Evolutionary conservation across 2,797 vertebrate genomes (phyloP).

Genomic region (Rhynchonycteris naso): DNA sequence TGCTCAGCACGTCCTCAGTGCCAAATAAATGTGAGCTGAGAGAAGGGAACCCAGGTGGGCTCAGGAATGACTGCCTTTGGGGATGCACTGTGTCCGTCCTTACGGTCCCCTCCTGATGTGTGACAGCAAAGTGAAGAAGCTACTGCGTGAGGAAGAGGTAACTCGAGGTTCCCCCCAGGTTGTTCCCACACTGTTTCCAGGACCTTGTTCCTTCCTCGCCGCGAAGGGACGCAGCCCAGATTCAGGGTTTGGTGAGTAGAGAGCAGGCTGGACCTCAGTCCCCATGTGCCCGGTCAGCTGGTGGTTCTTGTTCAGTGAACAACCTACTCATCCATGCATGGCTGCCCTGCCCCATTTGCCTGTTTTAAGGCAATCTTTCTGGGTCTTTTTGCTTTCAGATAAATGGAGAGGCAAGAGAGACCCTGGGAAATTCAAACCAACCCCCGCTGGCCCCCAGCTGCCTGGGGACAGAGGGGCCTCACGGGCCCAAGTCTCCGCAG

Average conservation of each 20-base stretch:
- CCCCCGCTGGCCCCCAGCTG: background rate
- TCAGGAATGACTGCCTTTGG: background rate
- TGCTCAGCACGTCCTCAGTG: background rate
- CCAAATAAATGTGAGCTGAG: background rate
- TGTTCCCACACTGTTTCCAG: background rate
- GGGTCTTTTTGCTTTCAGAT: background rate
- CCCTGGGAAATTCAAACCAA: background rate
- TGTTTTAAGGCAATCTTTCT: background rate
- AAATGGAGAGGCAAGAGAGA: conserved; percentile 1
- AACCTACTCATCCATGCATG: background rate
- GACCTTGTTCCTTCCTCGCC: background rate
- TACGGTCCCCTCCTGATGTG: background rate
- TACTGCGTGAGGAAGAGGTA: background rate
- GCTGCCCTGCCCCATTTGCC: background rate
- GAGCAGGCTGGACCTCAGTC: background rate
- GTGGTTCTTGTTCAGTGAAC: background rate
- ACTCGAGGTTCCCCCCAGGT: background rate
- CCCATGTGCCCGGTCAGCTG: accelerated
- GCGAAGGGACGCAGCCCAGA: background rate
- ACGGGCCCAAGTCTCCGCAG: background rate
- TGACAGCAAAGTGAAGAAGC: background rate
- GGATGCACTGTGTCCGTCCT: background rate
- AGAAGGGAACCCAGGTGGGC: background rate
- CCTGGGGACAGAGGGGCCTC: background rate
- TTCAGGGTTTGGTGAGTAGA: background rate